Conservation (phyloP, 2,797 vertebrate genomes). For the Cirrhinus molitorella region DNA sequence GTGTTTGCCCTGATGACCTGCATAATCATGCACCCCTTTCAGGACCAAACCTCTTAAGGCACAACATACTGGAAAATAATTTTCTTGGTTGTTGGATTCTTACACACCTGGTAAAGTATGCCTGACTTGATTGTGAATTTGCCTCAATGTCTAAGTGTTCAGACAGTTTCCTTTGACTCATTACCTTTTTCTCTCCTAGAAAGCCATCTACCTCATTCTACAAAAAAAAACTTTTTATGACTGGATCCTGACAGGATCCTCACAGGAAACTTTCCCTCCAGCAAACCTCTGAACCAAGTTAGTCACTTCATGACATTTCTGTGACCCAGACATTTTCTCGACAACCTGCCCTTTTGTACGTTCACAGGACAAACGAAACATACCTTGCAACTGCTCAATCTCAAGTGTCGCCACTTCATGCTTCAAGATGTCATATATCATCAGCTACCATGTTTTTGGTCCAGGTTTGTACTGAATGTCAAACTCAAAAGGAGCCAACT, state of each 20-base stretch:
- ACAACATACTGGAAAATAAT: constrained; percentile 31
- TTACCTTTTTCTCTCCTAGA: constrained; percentile 35
- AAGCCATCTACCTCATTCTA: constrained; percentile 16
- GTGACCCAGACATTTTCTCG: background rate
- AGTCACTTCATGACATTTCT: background rate
- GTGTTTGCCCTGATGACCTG: constrained; percentile 47
- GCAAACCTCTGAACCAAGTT: background rate
- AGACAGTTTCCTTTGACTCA: constrained; percentile 16
- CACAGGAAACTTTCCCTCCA: background rate
- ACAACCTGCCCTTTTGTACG: background rate
- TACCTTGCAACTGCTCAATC: background rate
- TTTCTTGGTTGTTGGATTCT: constrained; percentile 22
- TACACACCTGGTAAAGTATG: constrained; percentile 33
- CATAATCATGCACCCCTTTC: constrained; percentile 47
- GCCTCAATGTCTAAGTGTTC: constrained; percentile 34
- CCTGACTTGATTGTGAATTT: constrained; percentile 5
- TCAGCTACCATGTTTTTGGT: background rate
- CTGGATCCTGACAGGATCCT: background rate
- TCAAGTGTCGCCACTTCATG: background rate
- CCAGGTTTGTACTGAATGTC: background rate
- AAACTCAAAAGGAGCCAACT: background rate
- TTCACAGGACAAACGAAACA: background rate
- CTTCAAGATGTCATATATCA: background rate
- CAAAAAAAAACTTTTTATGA: constrained; percentile 41
- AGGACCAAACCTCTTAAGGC: constrained; percentile 24